Conservation (phyloP, 2,888 invertebrate genomes). For the Eupithecia vulgata region DNA sequence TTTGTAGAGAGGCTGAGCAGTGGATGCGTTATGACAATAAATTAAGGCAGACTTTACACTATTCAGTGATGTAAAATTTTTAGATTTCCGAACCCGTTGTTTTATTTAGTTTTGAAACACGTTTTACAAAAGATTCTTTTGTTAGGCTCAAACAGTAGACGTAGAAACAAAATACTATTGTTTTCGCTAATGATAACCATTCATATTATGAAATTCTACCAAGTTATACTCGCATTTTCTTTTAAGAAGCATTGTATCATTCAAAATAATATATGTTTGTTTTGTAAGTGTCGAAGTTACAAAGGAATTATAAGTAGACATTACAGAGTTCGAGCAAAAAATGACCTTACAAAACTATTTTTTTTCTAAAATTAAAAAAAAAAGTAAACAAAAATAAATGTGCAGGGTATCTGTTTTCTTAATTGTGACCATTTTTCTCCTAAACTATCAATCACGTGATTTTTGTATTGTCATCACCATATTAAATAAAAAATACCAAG, state of each 20-base stretch:
- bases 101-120: slow-evolving; percentile 12
- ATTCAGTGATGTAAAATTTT: not conserved
- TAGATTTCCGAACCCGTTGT: not conserved
- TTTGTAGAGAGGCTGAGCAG: too few species aligned
- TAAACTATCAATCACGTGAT: too few species aligned
- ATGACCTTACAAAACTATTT: too few species aligned
- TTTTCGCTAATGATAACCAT: not conserved
- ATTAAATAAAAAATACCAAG: too few species aligned
- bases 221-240: not conserved
- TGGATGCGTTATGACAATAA: not conserved
- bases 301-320: not conserved
- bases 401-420: too few species aligned
- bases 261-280: not conserved
- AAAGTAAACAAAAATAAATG: too few species aligned
- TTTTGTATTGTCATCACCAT: too few species aligned
- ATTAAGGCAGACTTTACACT: not conserved
- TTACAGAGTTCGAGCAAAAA: not conserved
- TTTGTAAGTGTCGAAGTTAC: not conserved
- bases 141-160: slow-evolving; percentile 8
- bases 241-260: not conserved
- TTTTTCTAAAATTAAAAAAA: too few species aligned
- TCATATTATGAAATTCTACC: not conserved
- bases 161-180: not conserved
- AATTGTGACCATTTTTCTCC: too few species aligned
- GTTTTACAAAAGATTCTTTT: slow-evolving; percentile 19